phyloP scores from a whole-genome alignment of 2,113 vertebrate species.

The Gallinago media region DNA sequence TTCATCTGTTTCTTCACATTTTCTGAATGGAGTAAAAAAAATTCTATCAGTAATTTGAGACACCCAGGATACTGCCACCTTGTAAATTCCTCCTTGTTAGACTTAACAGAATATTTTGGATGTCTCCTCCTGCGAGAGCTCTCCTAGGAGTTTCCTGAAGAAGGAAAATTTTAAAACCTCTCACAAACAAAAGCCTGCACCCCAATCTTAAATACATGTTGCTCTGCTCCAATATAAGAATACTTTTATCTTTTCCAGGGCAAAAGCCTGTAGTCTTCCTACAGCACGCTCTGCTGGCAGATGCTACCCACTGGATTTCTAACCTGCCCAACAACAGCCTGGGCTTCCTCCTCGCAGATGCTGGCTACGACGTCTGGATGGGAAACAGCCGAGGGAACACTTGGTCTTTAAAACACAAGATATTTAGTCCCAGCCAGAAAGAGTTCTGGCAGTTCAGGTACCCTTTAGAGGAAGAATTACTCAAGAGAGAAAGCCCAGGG shows the following conservation, averaged over 20 bases:
- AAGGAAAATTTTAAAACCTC: not conserved
- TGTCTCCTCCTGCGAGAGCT: not conserved
- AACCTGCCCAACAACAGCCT: conserved; percentile 88
- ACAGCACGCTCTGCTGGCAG: conserved; percentile 93
- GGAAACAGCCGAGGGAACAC: conserved; percentile 94
- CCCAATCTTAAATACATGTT: not conserved
- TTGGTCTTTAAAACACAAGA: conserved; percentile 90
- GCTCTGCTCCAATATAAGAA: not conserved
- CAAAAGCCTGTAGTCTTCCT: conserved; percentile 84
- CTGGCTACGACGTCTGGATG: conserved; percentile 93
- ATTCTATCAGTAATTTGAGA: not conserved
- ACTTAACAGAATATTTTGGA: not conserved
- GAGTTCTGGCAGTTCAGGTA: conserved; percentile 95
- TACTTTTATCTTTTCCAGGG: conserved; percentile 71
- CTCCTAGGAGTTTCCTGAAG: not conserved
- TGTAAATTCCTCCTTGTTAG: not conserved
- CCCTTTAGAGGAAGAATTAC: not conserved
- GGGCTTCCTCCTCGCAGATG: conserved; percentile 90
- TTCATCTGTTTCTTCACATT: not conserved
- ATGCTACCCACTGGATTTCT: conserved; percentile 93
- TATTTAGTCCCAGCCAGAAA: conserved; percentile 76
- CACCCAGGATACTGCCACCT: not conserved
- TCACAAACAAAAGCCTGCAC: not conserved
- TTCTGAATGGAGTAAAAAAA: not conserved
- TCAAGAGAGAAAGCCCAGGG: not conserved